These are phyloP conservation scores for Acanthoscelides obtectus DNA, from an alignment of 2,888 invertebrate species.

Conservation along the genomic window DNA sequence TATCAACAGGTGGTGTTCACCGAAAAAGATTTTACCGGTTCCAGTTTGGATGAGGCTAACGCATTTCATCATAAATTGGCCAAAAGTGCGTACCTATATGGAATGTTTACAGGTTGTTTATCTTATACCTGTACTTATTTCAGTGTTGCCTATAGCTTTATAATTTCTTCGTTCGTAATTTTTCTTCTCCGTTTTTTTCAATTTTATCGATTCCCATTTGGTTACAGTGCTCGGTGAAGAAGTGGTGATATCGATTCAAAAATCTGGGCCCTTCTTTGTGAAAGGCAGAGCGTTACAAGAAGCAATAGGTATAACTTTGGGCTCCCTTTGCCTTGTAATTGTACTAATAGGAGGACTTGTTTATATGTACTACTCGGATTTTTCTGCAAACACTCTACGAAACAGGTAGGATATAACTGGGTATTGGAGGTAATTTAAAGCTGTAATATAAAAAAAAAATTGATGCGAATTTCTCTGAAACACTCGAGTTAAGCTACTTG, in stretches of 20 bases:
- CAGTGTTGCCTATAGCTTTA: too few relatives aligned
- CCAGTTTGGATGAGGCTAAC: background rate
- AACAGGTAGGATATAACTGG: background rate
- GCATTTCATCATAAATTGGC: background rate
- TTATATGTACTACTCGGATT: background rate
- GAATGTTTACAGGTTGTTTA: too few relatives aligned
- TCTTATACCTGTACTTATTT: too few relatives aligned
- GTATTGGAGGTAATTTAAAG: too few relatives aligned
- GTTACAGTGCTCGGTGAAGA: background rate
- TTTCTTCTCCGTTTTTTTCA: too few relatives aligned
- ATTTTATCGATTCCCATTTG: too few relatives aligned
- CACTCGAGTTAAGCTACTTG: too few relatives aligned
- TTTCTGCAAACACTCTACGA: background rate
- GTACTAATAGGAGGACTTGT: background rate
- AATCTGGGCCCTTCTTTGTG: background rate
- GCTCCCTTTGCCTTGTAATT: background rate
- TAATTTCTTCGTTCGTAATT: too few relatives aligned
- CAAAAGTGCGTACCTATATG: too few relatives aligned
- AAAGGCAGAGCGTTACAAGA: background rate
- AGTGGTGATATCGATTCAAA: background rate
- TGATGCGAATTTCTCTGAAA: too few relatives aligned
- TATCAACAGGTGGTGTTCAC: background rate
- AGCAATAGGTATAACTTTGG: background rate
- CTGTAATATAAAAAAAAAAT: too few relatives aligned
- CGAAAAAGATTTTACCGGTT: background rate